phyloP scores from a whole-genome alignment of 2,113 vertebrate genomes.

The Odocoileus virginianus region DNA sequence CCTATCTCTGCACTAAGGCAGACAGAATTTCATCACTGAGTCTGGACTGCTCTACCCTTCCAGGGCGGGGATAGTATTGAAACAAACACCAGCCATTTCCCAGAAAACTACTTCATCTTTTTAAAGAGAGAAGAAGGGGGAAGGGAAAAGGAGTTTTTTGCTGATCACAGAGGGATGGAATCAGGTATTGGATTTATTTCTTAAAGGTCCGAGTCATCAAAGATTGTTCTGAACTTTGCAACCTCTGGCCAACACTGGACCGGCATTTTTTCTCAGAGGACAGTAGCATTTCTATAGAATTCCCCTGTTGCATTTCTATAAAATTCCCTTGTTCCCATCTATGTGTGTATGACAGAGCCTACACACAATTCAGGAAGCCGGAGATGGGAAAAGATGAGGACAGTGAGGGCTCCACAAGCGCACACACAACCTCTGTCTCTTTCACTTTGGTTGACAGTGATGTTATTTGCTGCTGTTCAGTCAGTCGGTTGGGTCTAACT shows the following conservation, averaged over 20 bases:
- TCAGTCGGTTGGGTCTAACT: background rate
- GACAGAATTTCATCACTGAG: background rate
- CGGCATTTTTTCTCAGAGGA: background rate
- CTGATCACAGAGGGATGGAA: background rate
- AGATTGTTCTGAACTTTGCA: background rate
- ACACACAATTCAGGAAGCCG: background rate
- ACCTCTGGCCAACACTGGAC: background rate
- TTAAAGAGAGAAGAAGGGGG: background rate
- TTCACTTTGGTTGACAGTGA: background rate
- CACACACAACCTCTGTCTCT: background rate
- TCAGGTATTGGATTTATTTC: background rate
- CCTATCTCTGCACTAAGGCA: background rate
- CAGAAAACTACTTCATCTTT: background rate
- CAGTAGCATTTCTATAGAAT: background rate
- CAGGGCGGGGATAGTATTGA: background rate
- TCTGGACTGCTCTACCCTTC: background rate
- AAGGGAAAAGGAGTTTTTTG: background rate
- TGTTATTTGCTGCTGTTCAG: background rate
- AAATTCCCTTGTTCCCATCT: background rate
- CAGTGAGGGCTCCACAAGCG: no score
- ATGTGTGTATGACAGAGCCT: background rate
- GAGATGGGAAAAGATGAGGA: background rate
- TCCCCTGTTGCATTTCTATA: background rate
- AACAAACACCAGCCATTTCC: slow-evolving; percentile 5
- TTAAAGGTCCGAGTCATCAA: background rate